A percentile compares a stretch with the other conserved stretches of the same genome.
Conservation (phyloP, 2,797 vertebrate genomes). For the Megalops cyprinoides region DNA sequence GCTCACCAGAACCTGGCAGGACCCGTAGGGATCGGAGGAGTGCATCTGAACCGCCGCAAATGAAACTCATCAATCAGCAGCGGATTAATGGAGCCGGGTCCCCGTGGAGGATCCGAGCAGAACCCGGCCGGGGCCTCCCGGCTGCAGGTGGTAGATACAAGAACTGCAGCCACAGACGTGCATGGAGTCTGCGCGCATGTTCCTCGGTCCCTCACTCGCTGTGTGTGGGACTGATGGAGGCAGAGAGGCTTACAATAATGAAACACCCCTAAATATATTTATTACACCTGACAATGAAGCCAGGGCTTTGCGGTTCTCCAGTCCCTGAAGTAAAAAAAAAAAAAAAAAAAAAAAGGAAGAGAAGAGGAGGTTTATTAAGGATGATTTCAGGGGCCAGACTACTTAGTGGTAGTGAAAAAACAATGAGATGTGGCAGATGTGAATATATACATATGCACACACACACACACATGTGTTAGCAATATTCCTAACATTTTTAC, state of each 20-base stretch:
- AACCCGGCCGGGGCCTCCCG: neutral
- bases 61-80: slow-evolving; percentile 56
- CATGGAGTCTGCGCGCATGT: slow-evolving; percentile 23
- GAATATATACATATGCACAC: no score
- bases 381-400: neutral
- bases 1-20: slow-evolving; percentile 40
- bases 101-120: slow-evolving; percentile 9
- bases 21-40: slow-evolving; percentile 39
- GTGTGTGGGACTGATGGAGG: neutral
- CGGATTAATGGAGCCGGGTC: slow-evolving; percentile 35
- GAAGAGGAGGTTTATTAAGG: neutral
- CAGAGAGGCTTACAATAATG: neutral
- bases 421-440: no score
- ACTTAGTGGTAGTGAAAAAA: neutral
- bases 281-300: slow-evolving; percentile 9
- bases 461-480: no score
- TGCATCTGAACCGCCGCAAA: slow-evolving; percentile 48
- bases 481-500: no score
- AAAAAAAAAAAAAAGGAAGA: no score
- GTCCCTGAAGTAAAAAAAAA: slow-evolving; percentile 12
- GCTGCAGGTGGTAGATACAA: slow-evolving; percentile 13
- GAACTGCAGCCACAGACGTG: slow-evolving; percentile 7
- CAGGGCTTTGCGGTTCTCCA: slow-evolving; percentile 14
- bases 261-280: slow-evolving; percentile 2
- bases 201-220: neutral